Base-by-base conservation (phyloP, 2,888 invertebrate species). In the Aproaerema taeniolella region DNA sequence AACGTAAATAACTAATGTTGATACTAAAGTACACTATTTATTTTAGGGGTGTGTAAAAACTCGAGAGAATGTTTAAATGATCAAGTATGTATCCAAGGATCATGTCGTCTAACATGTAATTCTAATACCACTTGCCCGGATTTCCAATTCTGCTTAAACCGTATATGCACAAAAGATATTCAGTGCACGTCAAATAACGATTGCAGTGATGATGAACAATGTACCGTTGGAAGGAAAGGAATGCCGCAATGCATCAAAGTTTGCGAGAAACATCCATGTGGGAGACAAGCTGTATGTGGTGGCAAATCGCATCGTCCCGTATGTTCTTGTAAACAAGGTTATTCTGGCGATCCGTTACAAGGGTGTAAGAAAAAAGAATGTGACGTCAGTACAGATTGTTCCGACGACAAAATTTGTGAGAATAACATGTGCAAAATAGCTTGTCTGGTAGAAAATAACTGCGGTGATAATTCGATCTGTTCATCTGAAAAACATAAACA, bases 351-450 rank as follows among this genome's bases (percentile, higher is more conserved):
- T 61, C 93, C 94, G 24, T 89, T 92, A 61, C 88, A 91, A 46
- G 95, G 93, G 20, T 96, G 96, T 62, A 91, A 92, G 53, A 91
- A 90, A 52, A 92, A 94, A 42, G 94, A 96, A 79, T 96, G 96
- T 58, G 88, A 88, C 41, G 67, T 62, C 0, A 90, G 93, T 58
- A 79, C 88, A 0, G 91, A 96, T 41, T 96, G 96, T 59, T 88
- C 92, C 0, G 91, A 91, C 35, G 95, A 96, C 61, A 95, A 95
- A 76, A 87, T 94, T 32, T 97, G 97, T 57, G 92, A 95, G 47
- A 88, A 91, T 45, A 91, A 92, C 63, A 92, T 91, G 83, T 96
- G 96, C 66, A 94, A 95, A 82, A 94, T 95, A 45, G 94, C 95
- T 10, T 96, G 96, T 64, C 85, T 95, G 12, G 90, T 92, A 2